A percentile compares a stretch with the other conserved stretches of the same genome.
These are phyloP conservation scores for Melanogrammus aeglefinus DNA, from an alignment of 2,797 vertebrate species.

Conservation along the genomic window DNA sequence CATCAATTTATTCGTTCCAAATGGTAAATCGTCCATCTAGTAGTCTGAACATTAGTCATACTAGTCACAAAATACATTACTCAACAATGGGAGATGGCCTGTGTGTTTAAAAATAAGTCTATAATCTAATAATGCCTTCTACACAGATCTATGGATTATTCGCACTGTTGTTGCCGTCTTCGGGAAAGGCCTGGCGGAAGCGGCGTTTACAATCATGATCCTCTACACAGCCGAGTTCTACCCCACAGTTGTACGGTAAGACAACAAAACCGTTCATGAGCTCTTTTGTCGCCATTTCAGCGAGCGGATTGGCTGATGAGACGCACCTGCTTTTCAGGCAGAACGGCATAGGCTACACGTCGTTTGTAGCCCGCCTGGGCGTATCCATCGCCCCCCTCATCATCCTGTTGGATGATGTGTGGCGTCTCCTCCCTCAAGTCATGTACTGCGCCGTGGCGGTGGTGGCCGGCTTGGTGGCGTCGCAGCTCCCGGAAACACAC, in stretches of 20 bases:
- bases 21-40: conserved; percentile 49
- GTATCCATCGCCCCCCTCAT: conserved; percentile 83
- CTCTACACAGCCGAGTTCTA: conserved; percentile 86
- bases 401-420: conserved; percentile 79
- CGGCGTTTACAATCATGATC: conserved; percentile 79
- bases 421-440: conserved; percentile 76
- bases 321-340: conserved; percentile 70
- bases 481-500: conserved; percentile 81
- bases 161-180: conserved; percentile 73
- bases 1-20: conserved; percentile 69
- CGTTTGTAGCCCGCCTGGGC: conserved; percentile 79
- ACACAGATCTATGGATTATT: conserved; percentile 67
- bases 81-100: not conserved
- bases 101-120: not conserved
- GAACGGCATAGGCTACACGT: conserved; percentile 83
- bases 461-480: conserved; percentile 66
- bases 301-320: conserved; percentile 14
- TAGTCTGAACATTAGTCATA: not conserved
- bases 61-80: not conserved
- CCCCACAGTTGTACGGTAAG: conserved; percentile 87
- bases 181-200: conserved; percentile 83
- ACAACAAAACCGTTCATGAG: conserved; percentile 17
- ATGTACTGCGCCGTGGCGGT: conserved; percentile 70
- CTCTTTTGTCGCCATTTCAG: not conserved
- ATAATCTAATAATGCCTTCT: not conserved